phyloP scores from a whole-genome alignment of 2,113 vertebrate genomes.

The Petaurus breviceps region DNA sequence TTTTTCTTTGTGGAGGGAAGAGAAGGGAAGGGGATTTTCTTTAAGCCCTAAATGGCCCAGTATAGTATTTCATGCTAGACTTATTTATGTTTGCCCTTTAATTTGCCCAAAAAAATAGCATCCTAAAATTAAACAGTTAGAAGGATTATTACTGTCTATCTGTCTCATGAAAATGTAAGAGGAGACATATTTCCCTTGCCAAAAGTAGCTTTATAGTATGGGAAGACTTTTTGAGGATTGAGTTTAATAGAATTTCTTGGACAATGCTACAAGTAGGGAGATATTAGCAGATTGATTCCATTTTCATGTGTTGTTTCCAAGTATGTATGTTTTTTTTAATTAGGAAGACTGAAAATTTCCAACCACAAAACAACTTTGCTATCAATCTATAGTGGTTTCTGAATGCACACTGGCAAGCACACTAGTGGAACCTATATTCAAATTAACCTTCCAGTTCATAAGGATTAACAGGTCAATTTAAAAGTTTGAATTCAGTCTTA shows the following conservation, averaged over 20 bases:
- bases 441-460: not conserved
- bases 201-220: not conserved
- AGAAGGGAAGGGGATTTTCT: not conserved
- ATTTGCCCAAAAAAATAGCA: not conserved
- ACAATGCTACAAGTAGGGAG: conserved; percentile 2
- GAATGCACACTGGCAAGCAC: not conserved
- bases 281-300: not conserved
- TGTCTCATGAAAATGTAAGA: not conserved
- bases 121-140: not conserved
- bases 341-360: not conserved
- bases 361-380: not conserved
- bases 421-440: not conserved
- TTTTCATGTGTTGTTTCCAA: not conserved
- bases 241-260: conserved; percentile 19
- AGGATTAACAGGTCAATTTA: not conserved
- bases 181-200: not conserved
- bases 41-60: not conserved
- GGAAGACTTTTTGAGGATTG: not conserved
- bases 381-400: not conserved
- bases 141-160: not conserved
- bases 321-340: not conserved
- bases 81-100: not conserved
- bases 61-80: not conserved
- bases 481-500: not conserved
- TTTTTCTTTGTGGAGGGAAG: not conserved